A percentile compares a stretch with the other conserved stretches of the same genome.
phyloP scores from a whole-genome alignment of 2,888 invertebrate genomes.

The Pelosia muscerda region DNA sequence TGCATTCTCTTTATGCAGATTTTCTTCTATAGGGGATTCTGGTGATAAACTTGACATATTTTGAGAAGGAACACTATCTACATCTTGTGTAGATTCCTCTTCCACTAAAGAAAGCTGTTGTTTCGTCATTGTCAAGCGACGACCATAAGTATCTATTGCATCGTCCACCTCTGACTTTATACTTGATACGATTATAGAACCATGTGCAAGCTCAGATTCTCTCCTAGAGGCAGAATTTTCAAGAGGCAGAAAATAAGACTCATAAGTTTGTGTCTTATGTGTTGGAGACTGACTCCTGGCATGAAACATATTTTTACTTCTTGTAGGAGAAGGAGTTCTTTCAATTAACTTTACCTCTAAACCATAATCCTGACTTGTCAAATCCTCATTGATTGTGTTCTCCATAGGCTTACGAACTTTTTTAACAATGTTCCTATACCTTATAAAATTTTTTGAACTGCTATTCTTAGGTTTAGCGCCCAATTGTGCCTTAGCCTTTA shows the following conservation, averaged over 20 bases:
- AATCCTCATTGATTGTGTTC: slow-evolving; percentile 57
- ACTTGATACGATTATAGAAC: slow-evolving; percentile 66
- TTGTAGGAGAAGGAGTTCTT: slow-evolving; percentile 64
- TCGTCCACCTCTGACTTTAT: slow-evolving; percentile 66
- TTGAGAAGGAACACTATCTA: slow-evolving; percentile 78
- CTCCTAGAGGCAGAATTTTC: slow-evolving; percentile 55
- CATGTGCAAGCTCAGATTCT: slow-evolving; percentile 53
- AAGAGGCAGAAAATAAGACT: slow-evolving; percentile 75
- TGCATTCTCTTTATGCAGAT: slow-evolving; percentile 47
- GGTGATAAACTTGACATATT: slow-evolving; percentile 70
- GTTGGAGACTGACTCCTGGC: slow-evolving; percentile 66
- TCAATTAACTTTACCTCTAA: slow-evolving; percentile 79
- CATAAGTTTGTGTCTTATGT: slow-evolving; percentile 66
- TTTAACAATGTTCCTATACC: slow-evolving; percentile 72
- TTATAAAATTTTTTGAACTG: slow-evolving; percentile 70
- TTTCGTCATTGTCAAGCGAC: slow-evolving; percentile 68
- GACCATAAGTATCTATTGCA: slow-evolving; percentile 71
- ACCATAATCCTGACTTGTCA: slow-evolving; percentile 65
- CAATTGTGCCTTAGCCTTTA: slow-evolving; percentile 82
- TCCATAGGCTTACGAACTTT: slow-evolving; percentile 71
- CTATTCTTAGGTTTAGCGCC: slow-evolving; percentile 67
- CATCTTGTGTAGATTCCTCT: slow-evolving; percentile 83
- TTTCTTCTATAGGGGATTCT: slow-evolving; percentile 65
- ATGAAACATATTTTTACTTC: slow-evolving; percentile 60
- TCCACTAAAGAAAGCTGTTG: slow-evolving; percentile 83